Conservation (phyloP, 2,888 invertebrate genomes). For the Pyrrhosoma nymphula region DNA sequence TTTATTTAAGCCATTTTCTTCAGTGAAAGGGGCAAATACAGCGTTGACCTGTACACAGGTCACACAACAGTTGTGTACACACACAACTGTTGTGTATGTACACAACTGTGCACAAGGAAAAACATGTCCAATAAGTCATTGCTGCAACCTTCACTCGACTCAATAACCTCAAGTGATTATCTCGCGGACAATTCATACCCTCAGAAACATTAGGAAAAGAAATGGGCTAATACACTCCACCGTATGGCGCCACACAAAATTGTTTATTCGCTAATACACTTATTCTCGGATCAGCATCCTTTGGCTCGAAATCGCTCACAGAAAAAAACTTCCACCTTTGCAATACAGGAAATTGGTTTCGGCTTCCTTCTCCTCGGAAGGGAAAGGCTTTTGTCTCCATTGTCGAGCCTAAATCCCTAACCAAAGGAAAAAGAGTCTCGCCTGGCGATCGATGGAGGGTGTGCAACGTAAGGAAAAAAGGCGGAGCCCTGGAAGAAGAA, state of each 20-base stretch:
- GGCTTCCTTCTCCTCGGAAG: neutral
- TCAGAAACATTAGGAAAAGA: neutral
- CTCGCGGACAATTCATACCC: neutral
- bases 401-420: constrained; percentile 22
- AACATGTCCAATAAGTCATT: no score
- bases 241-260: neutral
- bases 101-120: no score
- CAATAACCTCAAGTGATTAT: neutral
- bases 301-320: neutral
- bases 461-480: constrained; percentile 7
- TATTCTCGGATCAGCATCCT: constrained; percentile 16
- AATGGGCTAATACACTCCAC: neutral
- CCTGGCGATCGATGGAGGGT: neutral
- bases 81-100: no score
- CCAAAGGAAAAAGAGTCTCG: neutral
- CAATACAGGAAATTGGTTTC: constrained; percentile 32
- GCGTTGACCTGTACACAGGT: no score
- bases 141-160: no score
- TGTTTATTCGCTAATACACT: neutral
- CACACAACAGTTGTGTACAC: no score
- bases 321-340: neutral
- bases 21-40: no score
- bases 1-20: no score
- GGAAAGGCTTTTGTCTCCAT: constrained; percentile 18
- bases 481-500: neutral